Evolutionary conservation across 2,888 invertebrate genomes (phyloP), one percentile per base, ranked within the genome.

Genomic region (Volucella inflata): DNA sequence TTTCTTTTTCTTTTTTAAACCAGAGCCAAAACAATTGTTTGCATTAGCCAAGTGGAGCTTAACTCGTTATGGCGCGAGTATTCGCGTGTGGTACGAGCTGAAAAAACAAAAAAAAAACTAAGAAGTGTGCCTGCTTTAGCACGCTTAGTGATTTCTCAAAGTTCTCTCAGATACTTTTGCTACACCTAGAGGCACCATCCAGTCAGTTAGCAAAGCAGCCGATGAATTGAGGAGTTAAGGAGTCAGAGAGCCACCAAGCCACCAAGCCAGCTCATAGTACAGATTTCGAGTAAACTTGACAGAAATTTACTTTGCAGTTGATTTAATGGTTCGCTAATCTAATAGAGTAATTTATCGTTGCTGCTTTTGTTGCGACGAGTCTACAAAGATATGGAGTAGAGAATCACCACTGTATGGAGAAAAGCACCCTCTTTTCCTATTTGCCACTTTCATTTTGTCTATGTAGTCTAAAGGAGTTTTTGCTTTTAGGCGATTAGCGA

Each of bases 241-340:
- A 30, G 30, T 30, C 30, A 30, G 30, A 6, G 30, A 30, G 30
- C 30, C 30, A 30, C 21, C 21, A 21, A 44, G 11, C 8, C 17
- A 11, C 11, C 17, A 55, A 83, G 70, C 51, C 67, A 62, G 38
- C 71, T 50, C 60, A 62, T 57, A 65, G 75, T 72, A 30, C 30
- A 44, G 76, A 85, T 85, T 85, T 76, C 80, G 62, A 72, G 76
- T 65, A 77, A 71, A 85, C 85, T 85, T 85, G 85, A 85, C 85
- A 85, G 85, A 85, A 85, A 85, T 85, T 85, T 85, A 85, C 81
- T 85, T 85, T 72, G 36, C 72, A 85, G 76, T 85, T 85, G 85
- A 85, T 85, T 85, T 85, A 85, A 85, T 81, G 85, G 85, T 85
- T 85, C 77, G 85, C 85, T 85, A 85, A 85, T 85, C 85, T 85